A percentile compares a stretch with the other conserved stretches of the same genome.
Conservation (phyloP, 2,113 vertebrate genomes). For the Geococcyx californianus region DNA sequence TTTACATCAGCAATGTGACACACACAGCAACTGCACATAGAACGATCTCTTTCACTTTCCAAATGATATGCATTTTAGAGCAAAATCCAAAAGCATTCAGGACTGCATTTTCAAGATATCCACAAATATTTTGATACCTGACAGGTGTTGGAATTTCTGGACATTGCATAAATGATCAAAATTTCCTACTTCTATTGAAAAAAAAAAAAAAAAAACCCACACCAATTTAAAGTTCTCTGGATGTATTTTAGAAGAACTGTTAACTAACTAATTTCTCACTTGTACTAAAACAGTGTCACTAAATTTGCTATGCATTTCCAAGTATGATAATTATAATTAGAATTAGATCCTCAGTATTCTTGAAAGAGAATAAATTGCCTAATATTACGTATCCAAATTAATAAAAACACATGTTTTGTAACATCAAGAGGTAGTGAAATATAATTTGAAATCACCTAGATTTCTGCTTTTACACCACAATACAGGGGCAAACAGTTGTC, state of each 20-base stretch:
- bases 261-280: neutral
- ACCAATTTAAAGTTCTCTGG: neutral
- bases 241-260: neutral
- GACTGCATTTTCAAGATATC: neutral
- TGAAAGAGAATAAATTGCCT: neutral
- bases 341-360: neutral
- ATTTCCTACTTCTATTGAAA: neutral
- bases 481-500: neutral
- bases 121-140: neutral
- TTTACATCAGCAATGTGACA: neutral
- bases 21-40: neutral
- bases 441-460: neutral
- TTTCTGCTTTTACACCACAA: neutral
- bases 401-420: neutral
- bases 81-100: neutral
- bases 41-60: neutral
- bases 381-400: neutral
- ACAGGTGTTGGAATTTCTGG: neutral
- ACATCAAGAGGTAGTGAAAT: neutral
- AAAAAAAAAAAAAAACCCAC: neutral
- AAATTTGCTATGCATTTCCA: neutral
- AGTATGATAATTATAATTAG: neutral
- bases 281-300: neutral
- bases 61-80: neutral
- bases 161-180: accelerated